phyloP scores from a whole-genome alignment of 2,888 invertebrate species.

The Lacanobia wlatinum region DNA sequence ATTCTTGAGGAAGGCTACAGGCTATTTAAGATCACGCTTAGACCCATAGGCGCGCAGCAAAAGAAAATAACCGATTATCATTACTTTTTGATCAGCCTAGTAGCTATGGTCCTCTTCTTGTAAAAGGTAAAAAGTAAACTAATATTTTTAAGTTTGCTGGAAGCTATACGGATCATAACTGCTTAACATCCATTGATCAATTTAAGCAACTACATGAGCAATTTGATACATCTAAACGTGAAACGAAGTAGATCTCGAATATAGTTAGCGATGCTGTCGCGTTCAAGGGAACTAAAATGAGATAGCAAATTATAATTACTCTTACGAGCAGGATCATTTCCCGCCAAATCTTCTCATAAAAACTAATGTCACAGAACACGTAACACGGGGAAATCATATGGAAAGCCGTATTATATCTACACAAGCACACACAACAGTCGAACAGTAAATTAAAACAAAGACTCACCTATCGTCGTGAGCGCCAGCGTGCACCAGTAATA shows the following conservation, averaged over 20 bases:
- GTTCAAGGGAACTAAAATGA: slow-evolving; percentile 68
- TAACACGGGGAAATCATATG: slow-evolving; percentile 7
- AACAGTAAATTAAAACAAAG: slow-evolving; percentile 38
- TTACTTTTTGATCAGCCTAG: too few relatives aligned
- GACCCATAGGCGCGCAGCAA: too few relatives aligned
- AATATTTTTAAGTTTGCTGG: too few relatives aligned
- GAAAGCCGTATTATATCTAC: slow-evolving; percentile 7
- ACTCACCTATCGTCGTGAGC: slow-evolving; percentile 97
- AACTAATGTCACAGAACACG: slow-evolving; percentile 32
- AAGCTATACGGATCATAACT: background rate
- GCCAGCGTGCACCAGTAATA: slow-evolving; percentile 99
- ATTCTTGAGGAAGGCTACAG: too few relatives aligned
- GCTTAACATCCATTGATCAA: slow-evolving; percentile 1
- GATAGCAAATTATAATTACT: slow-evolving; percentile 42
- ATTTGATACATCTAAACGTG: slow-evolving; percentile 21
- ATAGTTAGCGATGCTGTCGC: slow-evolving; percentile 57
- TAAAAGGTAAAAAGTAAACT: too few relatives aligned
- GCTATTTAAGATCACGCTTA: too few relatives aligned
- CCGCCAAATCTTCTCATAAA: slow-evolving; percentile 37
- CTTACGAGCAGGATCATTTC: slow-evolving; percentile 31
- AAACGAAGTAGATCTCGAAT: slow-evolving; percentile 54
- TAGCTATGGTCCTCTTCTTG: too few relatives aligned
- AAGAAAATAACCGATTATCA: too few relatives aligned
- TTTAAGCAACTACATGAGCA: slow-evolving; percentile 6
- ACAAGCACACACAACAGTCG: slow-evolving; percentile 24